Base-by-base conservation (phyloP, 1,140 invertebrate species). In the Brachionus calyciflorus region DNA sequence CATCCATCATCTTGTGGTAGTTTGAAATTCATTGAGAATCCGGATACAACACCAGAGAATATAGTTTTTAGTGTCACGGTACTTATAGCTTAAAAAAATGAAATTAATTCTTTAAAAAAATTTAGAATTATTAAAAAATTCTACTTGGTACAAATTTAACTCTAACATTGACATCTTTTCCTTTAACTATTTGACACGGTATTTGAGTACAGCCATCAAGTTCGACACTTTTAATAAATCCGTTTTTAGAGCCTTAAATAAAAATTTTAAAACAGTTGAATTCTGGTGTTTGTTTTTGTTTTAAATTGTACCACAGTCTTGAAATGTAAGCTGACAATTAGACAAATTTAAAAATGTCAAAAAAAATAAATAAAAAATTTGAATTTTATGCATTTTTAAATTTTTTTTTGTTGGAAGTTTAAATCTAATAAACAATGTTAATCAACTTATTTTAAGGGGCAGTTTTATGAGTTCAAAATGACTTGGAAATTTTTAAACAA, bases 181-280 rank as follows among this genome's bases (percentile, higher is more conserved):
- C 60, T 68, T 44, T 44, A 26, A 46, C 24, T 44, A 68, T 26
- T 44, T 46, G 44, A 44, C 60, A 68, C 33, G 60, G 60, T 14
- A 40, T 12, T 44, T 41, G 12, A 26, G 60, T 7, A 26, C 60
- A 68, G 19, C 37, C 60, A 10, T 41, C 19, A 0, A 68, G 10
- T 44, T 44, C 37, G 14, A 68, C 10, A 1, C 9, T 5, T 44
- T 12, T 41, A 10, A 68, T 26, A 3, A 24, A 3, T 14, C 60
- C 60, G 24, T 26, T 26, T 46, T 44, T 44, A 6, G 60, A 68
- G 0, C 60, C 60, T 60, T 33, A 6, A n/a, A n/a, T 55, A 28
- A n/a, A n/a, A n/a, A n/a, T n/a, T n/a, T n/a, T n/a, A n/a, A n/a
- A n/a, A n/a, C n/a, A n/a, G n/a, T n/a, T n/a, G n/a, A n/a, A n/a